Evolutionary conservation across 2,888 invertebrate species (phyloP), one percentile per base, ranked within the genome.

Genomic region (Blera fallax): DNA sequence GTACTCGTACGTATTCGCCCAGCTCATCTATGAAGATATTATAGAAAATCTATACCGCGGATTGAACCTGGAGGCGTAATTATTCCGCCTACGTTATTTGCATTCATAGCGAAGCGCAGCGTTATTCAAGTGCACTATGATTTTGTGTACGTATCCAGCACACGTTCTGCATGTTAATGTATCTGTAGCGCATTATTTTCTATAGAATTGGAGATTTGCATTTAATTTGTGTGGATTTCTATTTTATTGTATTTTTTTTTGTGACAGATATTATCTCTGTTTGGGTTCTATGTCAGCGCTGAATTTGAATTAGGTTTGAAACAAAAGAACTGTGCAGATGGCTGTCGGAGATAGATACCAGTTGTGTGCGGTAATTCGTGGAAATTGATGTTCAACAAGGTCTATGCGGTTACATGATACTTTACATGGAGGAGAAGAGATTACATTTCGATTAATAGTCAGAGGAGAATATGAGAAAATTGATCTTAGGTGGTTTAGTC

Each of bases 111-210:
- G 58, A 56, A 70, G 80, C 76, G 65, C 70, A 79, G 29, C 58
- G 76, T 74, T 70, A 76, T 80, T 85, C 84, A 85, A 85, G 84
- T 81, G 76, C 84, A 81, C 64, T 76, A 80, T 84, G 79, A 50
- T 58, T 69, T 74, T 54, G 64, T 64, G 54, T 69, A 73, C 80
- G 70, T 79, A 78, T 74, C 83, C 48, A 40, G 62, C 43, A 62
- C 73, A 79, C 64, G 83, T 70, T 80, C 56, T 58, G 84, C 80
- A 80, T 84, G 56, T 62, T 62, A 79, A 67, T 81, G 67, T 77
- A 67, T 83, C 52, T 79, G 24, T 60, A 45, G 79, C 72, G 48
- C 67, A 65, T 43, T 78, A 52, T 78, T 40, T 40, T 82, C 78
- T 65, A 3, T 52, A 40, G 78, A 83, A 78, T 73, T 83, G 83